Evolutionary conservation across 2,797 vertebrate genomes (phyloP), one percentile per base, ranked within the genome.

Genomic region (Anguilla pacifica): DNA sequence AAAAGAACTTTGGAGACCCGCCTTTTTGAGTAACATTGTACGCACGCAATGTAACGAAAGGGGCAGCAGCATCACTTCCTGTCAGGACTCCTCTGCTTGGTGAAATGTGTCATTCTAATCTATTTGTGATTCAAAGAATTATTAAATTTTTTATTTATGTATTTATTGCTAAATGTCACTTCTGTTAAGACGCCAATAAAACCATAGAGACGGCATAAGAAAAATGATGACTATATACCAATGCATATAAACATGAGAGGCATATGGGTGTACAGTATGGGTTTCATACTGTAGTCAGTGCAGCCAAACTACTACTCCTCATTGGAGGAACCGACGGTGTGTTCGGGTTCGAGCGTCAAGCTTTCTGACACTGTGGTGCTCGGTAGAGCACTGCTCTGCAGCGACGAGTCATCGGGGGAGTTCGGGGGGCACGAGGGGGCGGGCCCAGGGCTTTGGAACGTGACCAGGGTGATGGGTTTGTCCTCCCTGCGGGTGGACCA

Each of bases 361-460:
- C 87, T 93, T 89, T 95, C 93, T 53, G 91, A 90, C n/a, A 89
- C 81, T 28, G 7, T 19, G 1, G 87, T 85, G 49, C 1, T 90
- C 1, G 83, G 87, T 28, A 25, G 28, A 85, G 53, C 43, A 15
- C n/a, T 67, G 35, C 0, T 2, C 2, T 28, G 39, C 3, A 83
- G 9, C 0, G 90, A 28, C 13, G 79, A 83, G 35, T 39, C 49
- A 3, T 77, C 85, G 3, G 39, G 39, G 39, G 90, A 35, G 2
- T n/a, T 39, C 13, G 53, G 85, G 1, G 57, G 19, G 31, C 13
- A 43, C 10, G 83, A 86, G 39, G 89, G 90, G 0, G 90, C 91
- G 88, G 93, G 90, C n/a, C 83, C 89, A 31, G 89, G 84, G 4
- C 25, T 46, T 86, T 90, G 91, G 59, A 91, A 89, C 10, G 89